A percentile compares a stretch with the other conserved stretches of the same genome.
phyloP scores from a whole-genome alignment of 2,113 vertebrate genomes.

The Notechis scutatus region DNA sequence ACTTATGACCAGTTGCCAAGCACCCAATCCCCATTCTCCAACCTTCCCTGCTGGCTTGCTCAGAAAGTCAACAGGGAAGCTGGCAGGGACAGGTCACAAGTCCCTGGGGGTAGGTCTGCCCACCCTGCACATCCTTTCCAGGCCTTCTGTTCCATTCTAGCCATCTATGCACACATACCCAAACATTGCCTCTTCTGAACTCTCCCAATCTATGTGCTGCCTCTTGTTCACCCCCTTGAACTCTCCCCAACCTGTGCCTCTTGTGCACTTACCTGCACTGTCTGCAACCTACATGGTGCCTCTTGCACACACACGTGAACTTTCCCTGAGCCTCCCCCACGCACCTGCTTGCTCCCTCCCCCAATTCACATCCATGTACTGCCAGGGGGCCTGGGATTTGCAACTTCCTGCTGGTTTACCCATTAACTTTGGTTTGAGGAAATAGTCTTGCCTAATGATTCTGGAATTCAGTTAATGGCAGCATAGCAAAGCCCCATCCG shows the following conservation, averaged over 20 bases:
- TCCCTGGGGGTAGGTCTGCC: neutral
- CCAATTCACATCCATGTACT: neutral
- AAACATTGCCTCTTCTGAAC: neutral
- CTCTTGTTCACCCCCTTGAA: neutral
- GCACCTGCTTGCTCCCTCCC: neutral
- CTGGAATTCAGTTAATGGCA: neutral
- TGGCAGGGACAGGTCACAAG: neutral
- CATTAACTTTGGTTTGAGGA: neutral
- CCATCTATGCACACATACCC: neutral
- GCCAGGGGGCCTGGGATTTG: neutral
- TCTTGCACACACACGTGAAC: neutral
- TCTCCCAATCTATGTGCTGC: neutral
- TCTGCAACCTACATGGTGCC: neutral
- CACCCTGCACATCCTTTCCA: neutral
- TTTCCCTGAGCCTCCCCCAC: neutral
- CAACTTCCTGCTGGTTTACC: neutral
- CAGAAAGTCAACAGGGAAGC: neutral
- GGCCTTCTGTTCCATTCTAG: neutral
- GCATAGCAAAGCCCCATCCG: neutral
- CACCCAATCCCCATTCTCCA: neutral
- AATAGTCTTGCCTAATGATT: neutral
- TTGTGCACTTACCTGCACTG: neutral
- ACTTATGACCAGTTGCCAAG: neutral
- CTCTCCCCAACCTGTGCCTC: neutral
- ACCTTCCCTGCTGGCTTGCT: neutral